These are phyloP conservation scores for Mythimna ferrago DNA, from an alignment of 2,888 invertebrate genomes.

Conservation along the genomic window DNA sequence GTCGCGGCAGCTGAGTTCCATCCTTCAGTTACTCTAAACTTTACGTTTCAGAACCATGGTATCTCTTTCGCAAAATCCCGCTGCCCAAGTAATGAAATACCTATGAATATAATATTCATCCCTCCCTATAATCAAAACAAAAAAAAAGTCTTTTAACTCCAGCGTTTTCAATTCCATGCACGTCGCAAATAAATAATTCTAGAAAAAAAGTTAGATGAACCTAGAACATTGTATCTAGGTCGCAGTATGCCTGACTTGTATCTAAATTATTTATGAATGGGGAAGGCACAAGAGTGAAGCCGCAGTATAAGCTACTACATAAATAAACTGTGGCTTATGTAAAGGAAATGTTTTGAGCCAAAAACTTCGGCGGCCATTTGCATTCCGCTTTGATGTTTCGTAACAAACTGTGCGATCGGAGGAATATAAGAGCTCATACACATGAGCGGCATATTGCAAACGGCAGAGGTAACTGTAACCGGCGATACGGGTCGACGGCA, in stretches of 20 bases:
- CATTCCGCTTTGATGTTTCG: constrained; percentile 32
- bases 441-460: too few relatives aligned
- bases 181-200: constrained; percentile 15
- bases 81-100: not conserved
- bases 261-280: constrained; percentile 48
- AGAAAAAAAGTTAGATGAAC: constrained; percentile 16
- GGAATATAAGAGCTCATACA: not conserved
- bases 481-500: too few relatives aligned
- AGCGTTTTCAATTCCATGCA: not conserved
- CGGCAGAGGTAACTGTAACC: too few relatives aligned
- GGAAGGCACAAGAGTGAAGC: not conserved
- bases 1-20: too few relatives aligned
- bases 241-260: constrained; percentile 9
- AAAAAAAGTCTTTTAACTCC: not conserved
- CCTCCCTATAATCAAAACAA: not conserved
- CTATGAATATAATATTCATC: not conserved
- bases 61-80: too few relatives aligned
- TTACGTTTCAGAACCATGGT: too few relatives aligned
- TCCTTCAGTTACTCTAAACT: too few relatives aligned
- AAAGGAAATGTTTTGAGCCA: constrained; percentile 23
- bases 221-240: constrained; percentile 24
- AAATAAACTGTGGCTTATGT: constrained; percentile 10
- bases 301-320: constrained; percentile 33
- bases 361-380: constrained; percentile 38
- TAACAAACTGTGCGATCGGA: constrained; percentile 14